Evolutionary conservation across 2,113 vertebrate species (phyloP), one percentile per base, ranked within the genome.

Genomic region (Chroicocephalus ridibundus): DNA sequence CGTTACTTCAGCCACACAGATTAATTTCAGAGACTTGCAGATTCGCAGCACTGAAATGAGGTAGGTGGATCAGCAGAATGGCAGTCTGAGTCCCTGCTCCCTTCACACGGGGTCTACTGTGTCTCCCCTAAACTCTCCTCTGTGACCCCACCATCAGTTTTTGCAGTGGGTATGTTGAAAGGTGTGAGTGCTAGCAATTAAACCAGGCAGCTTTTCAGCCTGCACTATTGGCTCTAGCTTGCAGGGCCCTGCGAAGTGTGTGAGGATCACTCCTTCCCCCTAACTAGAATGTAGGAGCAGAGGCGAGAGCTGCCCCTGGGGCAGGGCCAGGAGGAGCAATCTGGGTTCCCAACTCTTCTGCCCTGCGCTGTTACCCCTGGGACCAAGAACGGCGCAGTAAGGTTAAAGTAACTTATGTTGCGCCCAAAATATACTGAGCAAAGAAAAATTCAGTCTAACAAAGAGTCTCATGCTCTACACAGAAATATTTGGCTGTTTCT

Each of bases 401-500:
- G 44, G 42, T 86, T 86, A 64, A 82, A 47, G 36, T 4, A 91
- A 62, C 31, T 78, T 78, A 29, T 0, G 4, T 65, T 69, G 42
- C 32, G 87, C 58, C 49, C 66, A 44, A 72, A 91, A 79, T 72
- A 69, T 1, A 77, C 62, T 5, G 10, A 91, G 42, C 9, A 82
- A 91, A 74, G 34, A 70, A 32, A 49, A 79, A 55, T 19, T 77
- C 70, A 57, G 24, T 57, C 92, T 90, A 85, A 70, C 57, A 76
- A 88, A 44, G 29, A 54, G 17, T 82, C 42, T 92, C 8, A 22
- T 3, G 29, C 62, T 94, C 32, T 42, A 70, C 16, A 12, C 46
- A 55, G 60, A 92, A 95, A 70, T 47, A 55, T 42, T 74, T 90
- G 38, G 62, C 66, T 72, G 27, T 21, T 66, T 74, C 74, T 94